Evolutionary conservation across 2,797 vertebrate genomes (phyloP).

Genomic region (Diceros bicornis): DNA sequence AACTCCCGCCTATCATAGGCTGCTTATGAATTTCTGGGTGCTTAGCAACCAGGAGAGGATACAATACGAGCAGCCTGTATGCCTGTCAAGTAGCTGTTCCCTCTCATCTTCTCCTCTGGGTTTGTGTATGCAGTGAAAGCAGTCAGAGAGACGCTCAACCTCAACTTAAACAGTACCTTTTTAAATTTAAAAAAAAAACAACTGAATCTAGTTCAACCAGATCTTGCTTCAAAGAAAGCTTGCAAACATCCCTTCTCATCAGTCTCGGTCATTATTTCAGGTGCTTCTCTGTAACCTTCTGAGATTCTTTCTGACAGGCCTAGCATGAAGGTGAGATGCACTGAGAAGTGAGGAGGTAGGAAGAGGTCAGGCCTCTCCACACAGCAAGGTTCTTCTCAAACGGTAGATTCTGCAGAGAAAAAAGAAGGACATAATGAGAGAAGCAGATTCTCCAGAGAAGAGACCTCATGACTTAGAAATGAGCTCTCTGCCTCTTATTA

Average conservation of each 20-base stretch:
- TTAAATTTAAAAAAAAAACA: constrained; percentile 48
- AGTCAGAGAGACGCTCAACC: constrained; percentile 74
- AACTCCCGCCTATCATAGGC: constrained; percentile 75
- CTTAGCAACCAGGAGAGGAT: constrained; percentile 87
- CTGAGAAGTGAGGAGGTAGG: background rate
- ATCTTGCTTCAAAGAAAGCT: constrained; percentile 76
- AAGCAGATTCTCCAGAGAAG: background rate
- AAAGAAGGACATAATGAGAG: background rate
- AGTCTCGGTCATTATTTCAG: constrained; percentile 73
- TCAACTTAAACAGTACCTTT: constrained; percentile 62
- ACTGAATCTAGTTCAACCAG: constrained; percentile 74
- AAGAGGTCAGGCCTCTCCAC: background rate
- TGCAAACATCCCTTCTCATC: constrained; percentile 65
- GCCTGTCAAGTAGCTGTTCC: constrained; percentile 79
- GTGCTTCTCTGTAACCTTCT: constrained; percentile 74
- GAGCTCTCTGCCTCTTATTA: background rate
- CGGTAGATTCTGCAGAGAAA: background rate
- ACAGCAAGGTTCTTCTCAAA: background rate
- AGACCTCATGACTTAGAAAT: background rate
- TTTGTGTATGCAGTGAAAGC: constrained; percentile 76
- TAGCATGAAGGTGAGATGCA: background rate
- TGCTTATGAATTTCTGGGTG: constrained; percentile 82
- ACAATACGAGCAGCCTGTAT: constrained; percentile 75
- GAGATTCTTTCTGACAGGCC: background rate
- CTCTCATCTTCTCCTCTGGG: constrained; percentile 75